Evolutionary conservation across 2,888 invertebrate genomes (phyloP).

Genomic region (Harmothoe impar): DNA sequence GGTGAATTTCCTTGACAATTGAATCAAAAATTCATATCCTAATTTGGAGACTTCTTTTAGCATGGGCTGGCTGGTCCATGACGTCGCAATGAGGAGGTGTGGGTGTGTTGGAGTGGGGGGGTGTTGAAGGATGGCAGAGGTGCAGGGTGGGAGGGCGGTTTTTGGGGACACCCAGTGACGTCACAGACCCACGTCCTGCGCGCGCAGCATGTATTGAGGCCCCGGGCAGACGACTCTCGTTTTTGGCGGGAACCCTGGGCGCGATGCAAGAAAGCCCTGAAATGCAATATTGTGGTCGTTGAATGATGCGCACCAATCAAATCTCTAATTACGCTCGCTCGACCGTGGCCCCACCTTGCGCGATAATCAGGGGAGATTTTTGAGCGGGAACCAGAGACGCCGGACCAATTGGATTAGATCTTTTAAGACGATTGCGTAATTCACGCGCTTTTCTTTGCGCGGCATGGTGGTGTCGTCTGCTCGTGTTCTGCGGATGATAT

Average conservation of each 20-base stretch:
- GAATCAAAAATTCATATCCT: slow-evolving; percentile 62
- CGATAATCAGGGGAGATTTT: slow-evolving; percentile 46
- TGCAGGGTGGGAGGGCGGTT: background rate
- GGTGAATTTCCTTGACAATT: slow-evolving; percentile 56
- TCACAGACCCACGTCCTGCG: slow-evolving; percentile 23
- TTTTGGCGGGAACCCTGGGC: slow-evolving; percentile 61
- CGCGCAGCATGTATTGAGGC: slow-evolving; percentile 51
- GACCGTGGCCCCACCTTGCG: slow-evolving; percentile 54
- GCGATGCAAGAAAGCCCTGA: slow-evolving; percentile 36
- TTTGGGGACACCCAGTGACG: slow-evolving; percentile 32
- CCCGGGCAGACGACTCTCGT: slow-evolving; percentile 46
- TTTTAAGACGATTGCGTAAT: slow-evolving; percentile 62
- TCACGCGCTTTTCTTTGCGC: slow-evolving; percentile 1
- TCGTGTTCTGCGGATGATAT: background rate
- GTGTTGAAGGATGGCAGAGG: background rate
- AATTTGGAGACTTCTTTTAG: slow-evolving; percentile 52
- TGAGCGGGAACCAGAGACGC: slow-evolving; percentile 30
- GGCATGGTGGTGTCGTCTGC: background rate
- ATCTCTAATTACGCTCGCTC: slow-evolving; percentile 58
- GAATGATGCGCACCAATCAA: slow-evolving; percentile 59
- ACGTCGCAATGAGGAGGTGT: background rate
- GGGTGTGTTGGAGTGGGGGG: background rate
- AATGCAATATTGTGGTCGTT: slow-evolving; percentile 60
- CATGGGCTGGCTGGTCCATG: background rate
- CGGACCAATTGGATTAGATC: slow-evolving; percentile 52